Conservation (phyloP, 2,888 invertebrate genomes). For the Ryuthela nishihirai region DNA sequence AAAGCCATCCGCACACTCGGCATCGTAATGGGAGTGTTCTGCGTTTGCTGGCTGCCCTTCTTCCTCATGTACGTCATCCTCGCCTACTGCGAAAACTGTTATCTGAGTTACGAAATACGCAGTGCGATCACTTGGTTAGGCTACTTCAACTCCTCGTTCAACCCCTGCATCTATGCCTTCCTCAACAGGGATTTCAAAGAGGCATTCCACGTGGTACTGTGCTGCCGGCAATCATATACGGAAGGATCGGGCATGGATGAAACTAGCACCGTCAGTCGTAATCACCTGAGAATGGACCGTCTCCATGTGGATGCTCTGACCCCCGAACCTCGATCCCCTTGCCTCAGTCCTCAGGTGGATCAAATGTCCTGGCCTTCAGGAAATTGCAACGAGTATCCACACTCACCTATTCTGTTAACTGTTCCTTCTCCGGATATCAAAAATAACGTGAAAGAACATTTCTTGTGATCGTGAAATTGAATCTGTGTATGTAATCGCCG, state of each 20-base stretch:
- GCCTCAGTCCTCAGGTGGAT: constrained; percentile 30
- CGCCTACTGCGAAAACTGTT: constrained; percentile 77
- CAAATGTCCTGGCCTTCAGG: constrained; percentile 30
- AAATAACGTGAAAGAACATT: constrained; percentile 31
- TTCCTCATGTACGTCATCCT: constrained; percentile 90
- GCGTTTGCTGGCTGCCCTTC: constrained; percentile 95
- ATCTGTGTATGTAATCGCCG: too few relatives aligned
- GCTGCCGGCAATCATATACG: constrained; percentile 54
- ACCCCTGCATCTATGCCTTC: constrained; percentile 90
- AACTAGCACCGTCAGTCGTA: constrained; percentile 13
- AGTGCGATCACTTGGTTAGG: constrained; percentile 57
- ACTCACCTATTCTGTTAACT: constrained; percentile 16
- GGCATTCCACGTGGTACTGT: constrained; percentile 88
- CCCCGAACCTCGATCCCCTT: constrained; percentile 31
- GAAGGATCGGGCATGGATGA: constrained; percentile 22
- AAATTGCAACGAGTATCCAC: constrained; percentile 7
- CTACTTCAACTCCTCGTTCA: constrained; percentile 60
- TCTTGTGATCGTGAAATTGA: too few relatives aligned
- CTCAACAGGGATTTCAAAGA: constrained; percentile 93
- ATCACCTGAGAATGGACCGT: constrained; percentile 32
- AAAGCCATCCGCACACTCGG: constrained; percentile 95
- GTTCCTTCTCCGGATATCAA: constrained; percentile 31
- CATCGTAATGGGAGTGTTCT: constrained; percentile 95
- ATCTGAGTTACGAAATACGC: constrained; percentile 63
- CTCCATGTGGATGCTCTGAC: constrained; percentile 22